Percentiles rank a stretch among this genome's conserved stretches.
Evolutionary conservation across 92 coral and sea anemone genomes (phyloP).

Genomic region (Bergia sp.): DNA sequence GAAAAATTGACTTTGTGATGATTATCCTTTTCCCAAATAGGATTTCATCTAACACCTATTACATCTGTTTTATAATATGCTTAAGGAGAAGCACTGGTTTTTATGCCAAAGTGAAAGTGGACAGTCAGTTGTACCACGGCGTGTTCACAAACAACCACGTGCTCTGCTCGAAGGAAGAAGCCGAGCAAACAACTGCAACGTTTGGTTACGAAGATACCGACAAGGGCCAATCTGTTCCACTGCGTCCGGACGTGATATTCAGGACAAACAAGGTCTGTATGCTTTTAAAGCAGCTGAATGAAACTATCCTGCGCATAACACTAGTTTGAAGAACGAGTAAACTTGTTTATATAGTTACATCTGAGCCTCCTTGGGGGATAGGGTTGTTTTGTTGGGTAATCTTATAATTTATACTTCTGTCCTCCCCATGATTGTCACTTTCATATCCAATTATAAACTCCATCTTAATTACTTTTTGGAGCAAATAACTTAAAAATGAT

Average conservation of each 20-base stretch:
- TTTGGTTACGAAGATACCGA: conserved; percentile 72
- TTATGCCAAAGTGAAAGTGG: conserved; percentile 61
- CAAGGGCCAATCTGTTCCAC: conserved; percentile 56
- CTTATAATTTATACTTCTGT: too few relatives aligned
- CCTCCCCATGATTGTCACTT: too few relatives aligned
- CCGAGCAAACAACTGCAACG: conserved; percentile 65
- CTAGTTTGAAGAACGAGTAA: too few relatives aligned
- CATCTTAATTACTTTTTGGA: too few relatives aligned
- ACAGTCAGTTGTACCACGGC: conserved; percentile 52
- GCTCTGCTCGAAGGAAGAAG: conserved; percentile 62
- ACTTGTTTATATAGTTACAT: too few relatives aligned
- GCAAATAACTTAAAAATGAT: too few relatives aligned
- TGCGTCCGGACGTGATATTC: conserved; percentile 78
- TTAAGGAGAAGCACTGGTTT: conserved; percentile 90
- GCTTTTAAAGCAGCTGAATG: not conserved
- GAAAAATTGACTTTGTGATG: not conserved
- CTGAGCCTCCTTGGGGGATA: too few relatives aligned
- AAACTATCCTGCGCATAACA: not conserved
- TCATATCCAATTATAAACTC: too few relatives aligned
- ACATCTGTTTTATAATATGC: not conserved
- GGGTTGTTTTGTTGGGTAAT: too few relatives aligned
- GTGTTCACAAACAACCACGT: conserved; percentile 97
- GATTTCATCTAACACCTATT: not conserved
- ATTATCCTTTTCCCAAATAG: not conserved
- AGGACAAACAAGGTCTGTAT: conserved; percentile 78